Conservation (phyloP, 2,888 invertebrate species). For the Drosophila anomalipes region DNA sequence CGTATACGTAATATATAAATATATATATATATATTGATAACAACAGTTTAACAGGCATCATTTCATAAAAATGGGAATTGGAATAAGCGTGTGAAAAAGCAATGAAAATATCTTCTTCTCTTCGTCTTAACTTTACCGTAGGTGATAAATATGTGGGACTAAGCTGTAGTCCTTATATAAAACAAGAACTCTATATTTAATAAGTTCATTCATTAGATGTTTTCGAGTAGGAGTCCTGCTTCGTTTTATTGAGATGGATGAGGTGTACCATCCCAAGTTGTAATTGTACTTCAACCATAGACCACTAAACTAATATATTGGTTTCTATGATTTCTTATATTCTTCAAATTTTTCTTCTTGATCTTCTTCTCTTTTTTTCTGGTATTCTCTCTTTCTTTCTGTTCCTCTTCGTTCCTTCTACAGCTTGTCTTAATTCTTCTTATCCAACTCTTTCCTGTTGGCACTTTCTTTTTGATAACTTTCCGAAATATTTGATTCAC, state of each 20-base stretch:
- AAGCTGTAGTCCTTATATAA: neutral
- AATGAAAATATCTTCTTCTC: no score
- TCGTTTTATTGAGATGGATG: neutral
- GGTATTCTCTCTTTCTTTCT: neutral
- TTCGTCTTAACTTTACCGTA: no score
- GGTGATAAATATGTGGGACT: neutral
- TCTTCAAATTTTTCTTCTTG: neutral
- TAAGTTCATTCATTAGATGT: neutral
- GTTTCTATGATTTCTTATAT: neutral
- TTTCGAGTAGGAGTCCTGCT: neutral
- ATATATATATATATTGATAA: neutral
- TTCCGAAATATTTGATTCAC: neutral
- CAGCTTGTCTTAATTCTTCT: neutral
- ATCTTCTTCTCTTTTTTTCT: neutral
- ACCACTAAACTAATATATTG: neutral
- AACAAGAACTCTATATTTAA: neutral
- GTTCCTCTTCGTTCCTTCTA: no score
- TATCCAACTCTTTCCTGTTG: neutral
- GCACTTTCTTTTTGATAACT: neutral
- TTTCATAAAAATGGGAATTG: no score
- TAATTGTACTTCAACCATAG: neutral
- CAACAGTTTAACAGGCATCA: no score
- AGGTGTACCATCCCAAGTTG: neutral
- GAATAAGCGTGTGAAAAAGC: neutral
- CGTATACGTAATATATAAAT: neutral